Evolutionary conservation across 2,888 invertebrate species (phyloP).

Genomic region (Euclidia mi): DNA sequence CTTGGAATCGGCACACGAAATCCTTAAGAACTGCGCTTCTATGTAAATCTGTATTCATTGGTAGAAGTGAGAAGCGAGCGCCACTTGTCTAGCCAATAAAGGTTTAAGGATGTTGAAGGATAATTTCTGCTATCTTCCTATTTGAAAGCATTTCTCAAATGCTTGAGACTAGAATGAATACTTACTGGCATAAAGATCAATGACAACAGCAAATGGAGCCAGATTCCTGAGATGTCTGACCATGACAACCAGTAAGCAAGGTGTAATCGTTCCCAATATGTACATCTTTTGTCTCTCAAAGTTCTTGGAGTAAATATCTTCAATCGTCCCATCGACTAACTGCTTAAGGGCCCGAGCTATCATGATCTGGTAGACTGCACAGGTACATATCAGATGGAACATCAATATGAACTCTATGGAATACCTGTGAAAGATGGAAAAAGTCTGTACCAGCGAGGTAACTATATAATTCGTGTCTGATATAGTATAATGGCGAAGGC

Average conservation of each 20-base stretch:
- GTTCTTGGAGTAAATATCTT: not conserved
- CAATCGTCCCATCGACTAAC: not conserved
- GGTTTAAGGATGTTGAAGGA: too few relatives aligned
- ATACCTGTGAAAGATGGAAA: not conserved
- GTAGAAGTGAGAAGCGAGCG: too few relatives aligned
- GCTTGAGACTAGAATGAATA: too few relatives aligned
- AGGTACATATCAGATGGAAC: not conserved
- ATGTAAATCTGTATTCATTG: too few relatives aligned
- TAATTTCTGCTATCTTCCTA: too few relatives aligned
- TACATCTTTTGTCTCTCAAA: constrained; percentile 31
- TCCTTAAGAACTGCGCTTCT: too few relatives aligned
- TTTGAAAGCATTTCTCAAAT: too few relatives aligned
- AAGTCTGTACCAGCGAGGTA: too few relatives aligned
- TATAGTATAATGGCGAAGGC: too few relatives aligned
- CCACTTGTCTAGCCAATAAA: too few relatives aligned
- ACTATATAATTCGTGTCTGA: too few relatives aligned
- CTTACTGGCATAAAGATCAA: constrained; percentile 67
- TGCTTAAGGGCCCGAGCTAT: not conserved
- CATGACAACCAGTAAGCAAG: constrained; percentile 67
- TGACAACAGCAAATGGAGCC: constrained; percentile 72
- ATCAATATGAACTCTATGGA: not conserved
- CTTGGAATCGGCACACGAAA: too few relatives aligned
- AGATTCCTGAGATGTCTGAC: constrained; percentile 68
- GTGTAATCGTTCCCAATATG: constrained; percentile 58
- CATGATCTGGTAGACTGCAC: not conserved